These are phyloP conservation scores for Hemicordylus capensis DNA, from an alignment of 2,113 vertebrate genomes.

Conservation along the genomic window DNA sequence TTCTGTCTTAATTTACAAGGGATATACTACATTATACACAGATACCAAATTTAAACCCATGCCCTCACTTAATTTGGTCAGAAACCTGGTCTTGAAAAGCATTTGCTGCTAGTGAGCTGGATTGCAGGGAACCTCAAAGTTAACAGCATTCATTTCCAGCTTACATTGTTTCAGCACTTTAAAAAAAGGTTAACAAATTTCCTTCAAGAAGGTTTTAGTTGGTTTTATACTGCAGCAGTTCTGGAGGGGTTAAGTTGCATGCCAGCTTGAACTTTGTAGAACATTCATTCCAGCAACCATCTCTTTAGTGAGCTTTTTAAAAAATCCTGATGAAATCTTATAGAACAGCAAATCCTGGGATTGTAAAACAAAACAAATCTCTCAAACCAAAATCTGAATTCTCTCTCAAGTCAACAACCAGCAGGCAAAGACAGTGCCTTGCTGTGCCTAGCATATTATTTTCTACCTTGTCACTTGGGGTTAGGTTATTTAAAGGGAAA, in stretches of 20 bases:
- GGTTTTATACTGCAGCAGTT: not conserved
- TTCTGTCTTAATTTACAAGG: not conserved
- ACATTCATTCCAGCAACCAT: not conserved
- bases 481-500: slow-evolving; percentile 53
- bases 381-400: slow-evolving; percentile 60
- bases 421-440: slow-evolving; percentile 10
- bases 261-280: not conserved
- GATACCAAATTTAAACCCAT: not conserved
- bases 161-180: not conserved
- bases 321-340: slow-evolving; percentile 1
- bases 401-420: slow-evolving; percentile 57
- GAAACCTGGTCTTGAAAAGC: not conserved
- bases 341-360: slow-evolving; percentile 46
- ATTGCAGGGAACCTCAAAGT: not conserved
- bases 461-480: slow-evolving; percentile 9
- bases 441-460: slow-evolving; percentile 5
- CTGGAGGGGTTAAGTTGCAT: not conserved
- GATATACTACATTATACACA: not conserved
- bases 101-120: not conserved
- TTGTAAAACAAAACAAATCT: slow-evolving; percentile 7
- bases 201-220: not conserved
- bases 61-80: not conserved
- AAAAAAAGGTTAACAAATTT: no score
- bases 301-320: not conserved
- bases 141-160: not conserved